Conservation (phyloP, 2,113 vertebrate species). For the Ailurus styani region DNA sequence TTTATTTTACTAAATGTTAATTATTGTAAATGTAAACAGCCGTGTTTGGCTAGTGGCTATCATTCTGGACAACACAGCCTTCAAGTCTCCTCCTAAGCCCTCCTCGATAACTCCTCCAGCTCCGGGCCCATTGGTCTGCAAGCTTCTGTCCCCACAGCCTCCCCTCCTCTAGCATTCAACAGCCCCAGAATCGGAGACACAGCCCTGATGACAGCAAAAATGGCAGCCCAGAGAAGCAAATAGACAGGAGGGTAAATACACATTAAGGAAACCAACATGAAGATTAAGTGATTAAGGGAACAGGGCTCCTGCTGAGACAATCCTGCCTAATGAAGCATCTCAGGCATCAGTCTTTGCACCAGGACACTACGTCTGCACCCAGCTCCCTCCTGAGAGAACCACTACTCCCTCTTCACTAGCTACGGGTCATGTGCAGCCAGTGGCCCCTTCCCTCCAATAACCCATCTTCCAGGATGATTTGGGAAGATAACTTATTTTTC, state of each 20-base stretch:
- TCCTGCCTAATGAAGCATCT: conserved; percentile 15
- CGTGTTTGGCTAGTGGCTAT: neutral
- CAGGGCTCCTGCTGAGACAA: neutral
- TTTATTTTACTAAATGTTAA: neutral
- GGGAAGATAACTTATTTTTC: neutral
- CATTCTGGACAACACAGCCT: rapidly evolving
- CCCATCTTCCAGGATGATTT: neutral
- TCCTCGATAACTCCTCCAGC: neutral
- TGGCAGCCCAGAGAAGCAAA: neutral
- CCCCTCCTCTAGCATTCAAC: neutral
- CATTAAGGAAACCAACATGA: neutral
- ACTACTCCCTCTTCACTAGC: neutral
- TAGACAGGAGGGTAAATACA: conserved; percentile 21
- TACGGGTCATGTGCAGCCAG: neutral
- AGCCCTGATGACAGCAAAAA: neutral
- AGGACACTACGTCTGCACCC: neutral
- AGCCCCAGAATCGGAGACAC: neutral
- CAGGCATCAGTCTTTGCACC: neutral
- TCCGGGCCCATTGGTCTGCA: neutral
- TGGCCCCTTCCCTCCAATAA: neutral
- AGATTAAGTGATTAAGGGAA: conserved; percentile 2
- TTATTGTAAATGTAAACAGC: neutral
- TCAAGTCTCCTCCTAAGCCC: too few species aligned
- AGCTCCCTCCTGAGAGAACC: neutral
- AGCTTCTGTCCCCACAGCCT: rapidly evolving